Base-by-base conservation (phyloP, 2,797 vertebrate genomes). In the Cryptoblepharus egeriae region DNA sequence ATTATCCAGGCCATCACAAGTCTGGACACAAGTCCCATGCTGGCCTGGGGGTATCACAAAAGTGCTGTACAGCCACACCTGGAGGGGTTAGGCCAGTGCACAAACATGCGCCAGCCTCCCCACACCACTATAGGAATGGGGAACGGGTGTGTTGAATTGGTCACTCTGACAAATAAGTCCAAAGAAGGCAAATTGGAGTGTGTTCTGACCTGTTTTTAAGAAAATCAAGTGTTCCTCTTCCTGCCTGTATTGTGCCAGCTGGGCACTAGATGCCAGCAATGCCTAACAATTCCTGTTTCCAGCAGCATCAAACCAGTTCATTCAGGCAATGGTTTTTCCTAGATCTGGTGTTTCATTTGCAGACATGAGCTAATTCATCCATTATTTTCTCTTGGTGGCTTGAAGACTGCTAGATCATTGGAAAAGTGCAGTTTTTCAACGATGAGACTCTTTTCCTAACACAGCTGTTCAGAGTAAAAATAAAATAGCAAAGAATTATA, bases 331-430 rank as follows among this genome's bases (percentile, higher is more conserved):
- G 69, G 30, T 35, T 49, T 72, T 35, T 52, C 20, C 65, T n/a
- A 10, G 10, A 16, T 28, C 28, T 42, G 12, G 1, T 1, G 4
- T 11, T 3, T 60, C 22, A 2, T 2, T 18, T 24, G 28, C 7
- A 22, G 64, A 6, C 30, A 68, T 1, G 57, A 45, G 16, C 7
- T 28, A 9, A 30, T 28, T 67, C 13, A 67, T 37, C 37, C 16
- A 1, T 37, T 28, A 18, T 18, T 37, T 32, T 68, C 12, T 12
- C 26, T 28, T 20, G 32, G 9, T 39, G 4, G 9, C 32, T 55
- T 24, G 11, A 55, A 67, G 1, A 49, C 28, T n/a, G 20, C 28
- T 49, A 11, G 45, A 49, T 49, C 15, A 15, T 15, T 16, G 49
- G 10, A 52, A 52, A 2, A 3, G 49, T 52, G 49, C 49, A 52